Conservation (phyloP, 2,797 vertebrate genomes). For the Cirrhinus molitorella region DNA sequence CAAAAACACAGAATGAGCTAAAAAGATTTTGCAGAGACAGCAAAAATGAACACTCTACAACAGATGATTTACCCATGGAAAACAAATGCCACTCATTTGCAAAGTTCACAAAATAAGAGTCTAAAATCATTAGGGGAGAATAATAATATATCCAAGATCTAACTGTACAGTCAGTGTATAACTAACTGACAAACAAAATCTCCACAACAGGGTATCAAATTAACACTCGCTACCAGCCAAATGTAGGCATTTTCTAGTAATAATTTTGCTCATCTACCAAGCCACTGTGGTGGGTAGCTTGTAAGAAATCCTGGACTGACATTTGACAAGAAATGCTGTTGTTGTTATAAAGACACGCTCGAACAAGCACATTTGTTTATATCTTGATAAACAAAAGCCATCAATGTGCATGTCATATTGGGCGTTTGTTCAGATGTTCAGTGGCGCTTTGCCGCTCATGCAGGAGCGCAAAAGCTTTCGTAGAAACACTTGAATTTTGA, state of each 20-base stretch:
- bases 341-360: background rate
- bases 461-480: background rate
- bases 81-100: background rate
- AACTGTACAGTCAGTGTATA: background rate
- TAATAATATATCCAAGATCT: background rate
- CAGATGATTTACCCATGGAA: background rate
- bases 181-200: background rate
- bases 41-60: background rate
- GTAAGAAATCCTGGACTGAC: background rate
- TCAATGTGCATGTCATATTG: background rate
- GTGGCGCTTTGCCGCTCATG: background rate
- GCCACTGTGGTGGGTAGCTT: background rate
- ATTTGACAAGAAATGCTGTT: background rate
- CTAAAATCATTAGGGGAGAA: too few relatives aligned
- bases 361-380: background rate
- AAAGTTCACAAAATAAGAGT: background rate
- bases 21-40: background rate
- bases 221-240: background rate
- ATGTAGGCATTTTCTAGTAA: background rate
- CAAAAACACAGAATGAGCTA: background rate
- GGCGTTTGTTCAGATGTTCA: background rate
- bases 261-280: background rate
- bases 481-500: background rate
- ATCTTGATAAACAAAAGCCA: slow-evolving; percentile 4
- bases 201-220: background rate